A percentile compares a stretch with the other conserved stretches of the same genome.
Evolutionary conservation across 2,113 vertebrate genomes (phyloP).

Genomic region (Tylochromis polylepis): DNA sequence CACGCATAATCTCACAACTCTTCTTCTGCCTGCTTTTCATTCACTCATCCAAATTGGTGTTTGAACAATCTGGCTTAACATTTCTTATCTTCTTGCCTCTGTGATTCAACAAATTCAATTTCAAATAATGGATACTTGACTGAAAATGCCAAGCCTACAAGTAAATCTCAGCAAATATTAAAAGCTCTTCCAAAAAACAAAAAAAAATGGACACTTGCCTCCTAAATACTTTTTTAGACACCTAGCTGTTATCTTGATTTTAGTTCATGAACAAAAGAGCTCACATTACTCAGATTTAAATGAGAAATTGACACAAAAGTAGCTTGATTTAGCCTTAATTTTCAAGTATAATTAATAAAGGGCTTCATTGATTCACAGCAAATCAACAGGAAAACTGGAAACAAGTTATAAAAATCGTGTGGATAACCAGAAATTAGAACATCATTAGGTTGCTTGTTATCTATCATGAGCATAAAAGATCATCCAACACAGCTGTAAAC

Average conservation of each 20-base stretch:
- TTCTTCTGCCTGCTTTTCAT: not conserved
- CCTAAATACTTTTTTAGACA: not conserved
- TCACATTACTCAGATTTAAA: not conserved
- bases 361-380: not conserved
- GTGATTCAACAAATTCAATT: not conserved
- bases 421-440: not conserved
- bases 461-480: not conserved
- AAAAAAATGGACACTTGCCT: not conserved
- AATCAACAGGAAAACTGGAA: not conserved
- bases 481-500: not conserved
- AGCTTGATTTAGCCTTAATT: not conserved
- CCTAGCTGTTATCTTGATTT: not conserved
- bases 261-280: not conserved
- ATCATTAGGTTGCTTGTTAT: not conserved
- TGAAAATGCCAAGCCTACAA: not conserved
- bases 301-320: not conserved
- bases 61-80: not conserved
- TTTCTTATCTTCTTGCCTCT: not conserved
- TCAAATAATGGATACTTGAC: not conserved
- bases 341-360: not conserved
- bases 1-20: not conserved
- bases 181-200: not conserved
- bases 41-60: not conserved
- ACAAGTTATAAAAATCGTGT: not conserved
- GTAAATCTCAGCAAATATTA: not conserved